Base-by-base conservation (phyloP, 2,113 vertebrate genomes). In the Neogobius melanostomus region DNA sequence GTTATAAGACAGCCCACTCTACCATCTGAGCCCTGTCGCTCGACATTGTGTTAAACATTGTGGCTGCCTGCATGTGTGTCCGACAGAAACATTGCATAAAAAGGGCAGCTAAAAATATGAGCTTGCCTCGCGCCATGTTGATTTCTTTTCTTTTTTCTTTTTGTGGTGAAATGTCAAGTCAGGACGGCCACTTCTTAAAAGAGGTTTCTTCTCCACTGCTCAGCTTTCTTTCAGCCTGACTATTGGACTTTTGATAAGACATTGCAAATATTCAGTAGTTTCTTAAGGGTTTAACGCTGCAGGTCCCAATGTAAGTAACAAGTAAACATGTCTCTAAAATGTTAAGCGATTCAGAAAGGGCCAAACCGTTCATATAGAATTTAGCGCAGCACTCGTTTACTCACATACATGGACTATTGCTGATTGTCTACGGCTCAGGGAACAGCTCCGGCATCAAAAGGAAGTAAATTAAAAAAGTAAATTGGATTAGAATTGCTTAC, bases 41-140 rank as follows among this genome's bases (percentile, higher is more conserved):
- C 28, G 28, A 36, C 28, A 36, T 36, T 36, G 28, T 53, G 7
- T 43, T 60, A 59, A 68, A 50, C 80, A 63, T 73, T 71, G 71
- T 62, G 56, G 59, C 73, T 80, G 68, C 68, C 73, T 78, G 68
- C 68, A 67, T 36, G 47, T 11, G 64, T 68, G 69, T 6, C 43
- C 60, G 2, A 65, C 63, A 42, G 44, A 84, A 83, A 81, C 63
- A 15, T 69, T 70, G 76, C 46, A 61, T 74, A 77, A 80, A 87
- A 85, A 89, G 83, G 78, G 71, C 76, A 75, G 87, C 87, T 86
- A 84, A 84, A 88, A 89, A 87, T 87, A 82, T 9, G 36, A 76
- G 75, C 77, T 71, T 50, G 79, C 82, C 77, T 71, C 53, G 77
- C 82, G 81, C 76, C 87, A 82, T 78, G 84, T 81, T 83, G 79